Percentiles rank a stretch among this genome's conserved stretches.
Conservation (phyloP, 2,113 vertebrate genomes). For the Damaliscus lunatus region DNA sequence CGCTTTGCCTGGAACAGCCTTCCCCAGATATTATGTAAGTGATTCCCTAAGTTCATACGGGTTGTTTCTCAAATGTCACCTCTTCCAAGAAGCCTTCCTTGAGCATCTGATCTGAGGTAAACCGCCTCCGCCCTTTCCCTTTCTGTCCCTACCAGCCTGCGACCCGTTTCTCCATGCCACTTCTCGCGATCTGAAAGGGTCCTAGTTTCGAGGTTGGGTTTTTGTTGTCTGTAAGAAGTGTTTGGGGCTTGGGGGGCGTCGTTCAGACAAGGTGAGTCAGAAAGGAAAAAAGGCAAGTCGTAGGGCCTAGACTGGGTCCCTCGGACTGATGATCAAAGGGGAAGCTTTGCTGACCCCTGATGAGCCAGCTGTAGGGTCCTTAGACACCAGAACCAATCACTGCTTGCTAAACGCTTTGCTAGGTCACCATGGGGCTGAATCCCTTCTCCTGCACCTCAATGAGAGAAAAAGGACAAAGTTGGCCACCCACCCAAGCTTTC, state of each 20-base stretch:
- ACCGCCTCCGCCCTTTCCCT: no score
- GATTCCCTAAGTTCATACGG: rapidly evolving
- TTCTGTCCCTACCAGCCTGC: background rate
- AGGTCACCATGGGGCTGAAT: background rate
- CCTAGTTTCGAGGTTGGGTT: background rate
- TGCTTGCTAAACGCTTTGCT: background rate
- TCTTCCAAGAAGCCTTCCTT: background rate
- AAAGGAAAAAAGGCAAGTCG: background rate
- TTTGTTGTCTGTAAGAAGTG: background rate
- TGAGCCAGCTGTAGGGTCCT: background rate
- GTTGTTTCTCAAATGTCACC: background rate
- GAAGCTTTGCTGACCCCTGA: background rate
- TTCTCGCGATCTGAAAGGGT: background rate
- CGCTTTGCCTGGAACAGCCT: background rate
- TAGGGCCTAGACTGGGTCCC: background rate
- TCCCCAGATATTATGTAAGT: background rate
- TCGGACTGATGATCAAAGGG: background rate
- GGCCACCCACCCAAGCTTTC: background rate
- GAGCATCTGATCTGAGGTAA: background rate
- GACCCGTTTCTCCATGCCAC: background rate
- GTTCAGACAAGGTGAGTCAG: background rate
- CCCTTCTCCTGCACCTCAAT: background rate
- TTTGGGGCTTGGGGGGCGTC: background rate
- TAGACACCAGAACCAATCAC: rapidly evolving
- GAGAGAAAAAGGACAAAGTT: background rate